Evolutionary conservation across 1,140 invertebrate species (phyloP).

Genomic region (Apolygus lucorum): DNA sequence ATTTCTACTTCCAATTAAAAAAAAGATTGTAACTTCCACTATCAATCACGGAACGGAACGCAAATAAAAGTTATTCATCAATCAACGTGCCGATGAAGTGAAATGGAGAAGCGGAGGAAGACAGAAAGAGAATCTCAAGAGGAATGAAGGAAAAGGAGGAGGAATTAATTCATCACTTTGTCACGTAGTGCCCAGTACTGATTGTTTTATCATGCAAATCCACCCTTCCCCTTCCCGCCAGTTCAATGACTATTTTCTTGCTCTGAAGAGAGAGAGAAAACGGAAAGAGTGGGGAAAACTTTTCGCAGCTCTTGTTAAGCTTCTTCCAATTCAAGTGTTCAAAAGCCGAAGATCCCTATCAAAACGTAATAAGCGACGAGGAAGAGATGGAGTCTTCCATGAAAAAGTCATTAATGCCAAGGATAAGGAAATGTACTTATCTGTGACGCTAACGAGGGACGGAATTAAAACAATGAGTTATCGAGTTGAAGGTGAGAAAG

Average conservation of each 20-base stretch:
- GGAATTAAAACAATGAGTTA: no score
- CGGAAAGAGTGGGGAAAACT: background rate
- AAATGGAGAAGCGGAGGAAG: background rate
- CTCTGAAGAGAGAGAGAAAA: background rate
- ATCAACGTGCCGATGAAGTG: background rate
- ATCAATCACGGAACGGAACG: background rate
- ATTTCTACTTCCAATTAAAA: no score
- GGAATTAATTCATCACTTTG: slow-evolving; percentile 16
- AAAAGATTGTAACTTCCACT: background rate
- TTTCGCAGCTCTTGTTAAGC: slow-evolving; percentile 9
- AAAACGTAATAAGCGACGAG: slow-evolving; percentile 6
- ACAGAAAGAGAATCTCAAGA: background rate
- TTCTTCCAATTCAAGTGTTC: slow-evolving; percentile 11
- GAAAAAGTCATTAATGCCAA: slow-evolving; percentile 9
- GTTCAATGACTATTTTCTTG: slow-evolving; percentile 13
- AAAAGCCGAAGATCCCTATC: slow-evolving; percentile 11
- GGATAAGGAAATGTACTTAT: no score
- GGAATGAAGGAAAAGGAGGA: background rate
- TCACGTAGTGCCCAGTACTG: slow-evolving; percentile 7
- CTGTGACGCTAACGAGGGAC: no score
- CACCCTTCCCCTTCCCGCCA: background rate
- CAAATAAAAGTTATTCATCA: slow-evolving; percentile 12
- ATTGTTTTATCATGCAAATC: slow-evolving; percentile 17
- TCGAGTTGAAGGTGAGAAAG: no score
- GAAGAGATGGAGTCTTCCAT: background rate